Percentiles rank a stretch among this genome's conserved stretches.
Conservation (phyloP, 2,113 vertebrate species). For the Psilopogon haemacephalus region DNA sequence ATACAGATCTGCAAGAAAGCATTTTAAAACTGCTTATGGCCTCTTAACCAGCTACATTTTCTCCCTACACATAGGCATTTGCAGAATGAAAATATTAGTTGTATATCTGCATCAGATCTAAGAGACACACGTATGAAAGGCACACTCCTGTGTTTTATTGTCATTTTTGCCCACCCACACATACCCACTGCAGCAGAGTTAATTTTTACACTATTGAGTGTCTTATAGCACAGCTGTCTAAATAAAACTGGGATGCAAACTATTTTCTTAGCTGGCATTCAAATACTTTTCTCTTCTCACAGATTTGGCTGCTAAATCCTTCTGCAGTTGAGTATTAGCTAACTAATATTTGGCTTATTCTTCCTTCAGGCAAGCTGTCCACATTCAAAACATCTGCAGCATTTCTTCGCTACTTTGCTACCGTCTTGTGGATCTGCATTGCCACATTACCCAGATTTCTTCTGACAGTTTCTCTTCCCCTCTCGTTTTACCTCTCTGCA, state of each 20-base stretch:
- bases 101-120: conserved; percentile 12
- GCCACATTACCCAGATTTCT: background rate
- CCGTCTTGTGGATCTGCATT: background rate
- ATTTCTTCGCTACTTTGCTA: conserved; percentile 15
- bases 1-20: conserved; percentile 34
- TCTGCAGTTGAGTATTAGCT: background rate
- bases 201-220: conserved; percentile 39
- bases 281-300: conserved; percentile 14
- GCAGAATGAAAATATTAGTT: conserved; percentile 44
- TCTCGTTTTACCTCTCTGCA: background rate
- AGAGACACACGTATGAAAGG: conserved; percentile 32
- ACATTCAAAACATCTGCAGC: background rate
- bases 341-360: conserved; percentile 18
- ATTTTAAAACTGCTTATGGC: conserved; percentile 51
- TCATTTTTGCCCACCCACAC: conserved; percentile 24
- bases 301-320: conserved; percentile 10
- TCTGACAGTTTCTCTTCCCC: background rate
- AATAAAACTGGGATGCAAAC: conserved; percentile 36
- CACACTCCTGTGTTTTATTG: conserved; percentile 10
- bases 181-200: background rate
- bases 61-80: conserved; percentile 34
- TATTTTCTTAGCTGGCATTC: conserved; percentile 45
- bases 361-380: background rate
- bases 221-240: conserved; percentile 18
- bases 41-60: conserved; percentile 51